Evolutionary conservation across 1,140 invertebrate genomes (phyloP).

Genomic region (Drosophila micromelanica): DNA sequence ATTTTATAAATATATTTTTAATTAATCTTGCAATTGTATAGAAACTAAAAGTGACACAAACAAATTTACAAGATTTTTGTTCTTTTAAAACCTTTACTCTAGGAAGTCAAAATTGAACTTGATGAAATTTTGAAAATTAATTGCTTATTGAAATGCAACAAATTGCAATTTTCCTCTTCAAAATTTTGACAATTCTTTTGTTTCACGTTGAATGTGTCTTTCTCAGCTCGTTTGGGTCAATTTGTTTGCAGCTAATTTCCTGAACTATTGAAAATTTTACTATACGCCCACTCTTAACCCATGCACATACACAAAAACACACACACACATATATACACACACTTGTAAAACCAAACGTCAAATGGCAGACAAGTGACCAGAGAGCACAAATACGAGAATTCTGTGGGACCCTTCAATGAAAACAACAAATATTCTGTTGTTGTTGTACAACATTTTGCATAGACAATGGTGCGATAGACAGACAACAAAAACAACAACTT

Average conservation of each 20-base stretch:
- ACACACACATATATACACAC: not conserved
- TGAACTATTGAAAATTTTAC: constrained; percentile 40
- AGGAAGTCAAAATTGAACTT: not conserved
- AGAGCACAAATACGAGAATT: constrained; percentile 63
- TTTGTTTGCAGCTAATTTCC: constrained; percentile 56
- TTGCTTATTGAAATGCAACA: not conserved
- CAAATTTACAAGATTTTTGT: too few species aligned
- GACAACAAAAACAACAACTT: constrained; percentile 24
- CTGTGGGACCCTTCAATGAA: constrained; percentile 33
- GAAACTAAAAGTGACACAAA: too few species aligned
- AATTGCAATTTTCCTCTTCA: not conserved
- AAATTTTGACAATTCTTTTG: constrained; percentile 26
- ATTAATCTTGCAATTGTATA: too few species aligned
- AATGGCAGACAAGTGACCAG: constrained; percentile 63
- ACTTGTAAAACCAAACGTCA: constrained; percentile 36
- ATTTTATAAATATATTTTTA: too few species aligned
- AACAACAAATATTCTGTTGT: constrained; percentile 39
- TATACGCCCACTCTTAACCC: constrained; percentile 10
- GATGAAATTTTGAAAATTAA: not conserved
- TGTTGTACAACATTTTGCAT: constrained; percentile 57
- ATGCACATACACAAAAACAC: not conserved
- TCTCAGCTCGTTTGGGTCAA: constrained; percentile 14
- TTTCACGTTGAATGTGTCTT: constrained; percentile 14
- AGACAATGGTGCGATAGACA: constrained; percentile 52
- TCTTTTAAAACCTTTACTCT: too few species aligned